phyloP scores from a whole-genome alignment of 2,888 invertebrate genomes.

The Helleia helle region DNA sequence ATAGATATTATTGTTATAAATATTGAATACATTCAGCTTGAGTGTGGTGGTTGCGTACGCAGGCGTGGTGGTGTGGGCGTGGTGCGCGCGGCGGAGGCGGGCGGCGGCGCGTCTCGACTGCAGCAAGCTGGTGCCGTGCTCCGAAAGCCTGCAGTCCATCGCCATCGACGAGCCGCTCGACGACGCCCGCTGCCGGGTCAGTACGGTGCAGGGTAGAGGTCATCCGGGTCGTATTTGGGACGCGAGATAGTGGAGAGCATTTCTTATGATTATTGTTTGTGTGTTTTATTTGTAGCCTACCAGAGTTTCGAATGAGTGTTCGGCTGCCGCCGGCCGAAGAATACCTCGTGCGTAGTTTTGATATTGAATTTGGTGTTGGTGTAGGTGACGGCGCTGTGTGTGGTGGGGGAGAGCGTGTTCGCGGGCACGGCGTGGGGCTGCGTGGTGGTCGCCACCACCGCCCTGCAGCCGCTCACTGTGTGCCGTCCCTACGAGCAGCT shows the following conservation, averaged over 20 bases:
- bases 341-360: too few relatives aligned
- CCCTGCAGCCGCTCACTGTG: conserved; percentile 90
- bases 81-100: conserved; percentile 80
- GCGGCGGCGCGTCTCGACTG: conserved; percentile 89
- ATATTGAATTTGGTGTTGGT: too few relatives aligned
- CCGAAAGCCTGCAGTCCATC: conserved; percentile 92
- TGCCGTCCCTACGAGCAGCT: conserved; percentile 93
- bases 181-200: conserved; percentile 67
- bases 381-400: conserved; percentile 47
- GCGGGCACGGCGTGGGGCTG: conserved; percentile 97
- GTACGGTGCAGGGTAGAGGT: conserved; percentile 11
- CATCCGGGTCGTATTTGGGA: too few relatives aligned
- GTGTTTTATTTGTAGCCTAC: too few relatives aligned
- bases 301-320: too few relatives aligned
- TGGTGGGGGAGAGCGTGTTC: conserved; percentile 80
- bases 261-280: too few relatives aligned
- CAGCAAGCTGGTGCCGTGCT: conserved; percentile 92
- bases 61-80: conserved; percentile 91
- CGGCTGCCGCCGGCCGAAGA: too few relatives aligned
- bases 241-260: too few relatives aligned
- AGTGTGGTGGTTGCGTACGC: too few relatives aligned
- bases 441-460: conserved; percentile 86
- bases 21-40: too few relatives aligned
- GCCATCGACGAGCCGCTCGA: conserved; percentile 90
- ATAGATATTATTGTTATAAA: too few relatives aligned